Evolutionary conservation across 2,888 invertebrate genomes (phyloP).

Genomic region (Ectemnius lituratus): DNA sequence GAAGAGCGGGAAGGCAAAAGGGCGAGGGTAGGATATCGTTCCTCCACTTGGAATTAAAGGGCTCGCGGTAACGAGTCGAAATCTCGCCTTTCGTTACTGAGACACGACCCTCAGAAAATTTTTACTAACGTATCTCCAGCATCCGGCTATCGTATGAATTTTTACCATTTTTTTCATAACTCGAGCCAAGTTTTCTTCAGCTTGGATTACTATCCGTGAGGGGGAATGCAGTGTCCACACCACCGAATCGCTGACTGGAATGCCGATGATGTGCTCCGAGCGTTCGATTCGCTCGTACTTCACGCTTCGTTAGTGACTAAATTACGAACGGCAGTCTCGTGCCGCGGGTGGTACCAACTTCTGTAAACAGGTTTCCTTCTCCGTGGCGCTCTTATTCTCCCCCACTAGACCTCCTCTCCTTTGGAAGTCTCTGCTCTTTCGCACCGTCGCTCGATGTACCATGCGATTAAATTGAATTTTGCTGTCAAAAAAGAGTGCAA

Average conservation of each 20-base stretch:
- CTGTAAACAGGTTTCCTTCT: slow-evolving; percentile 59
- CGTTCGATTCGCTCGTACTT: slow-evolving; percentile 58
- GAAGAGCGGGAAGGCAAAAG: slow-evolving; percentile 37
- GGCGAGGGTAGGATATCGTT: slow-evolving; percentile 38
- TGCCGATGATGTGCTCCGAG: slow-evolving; percentile 24
- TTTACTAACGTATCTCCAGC: background rate
- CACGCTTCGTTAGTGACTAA: slow-evolving; percentile 63
- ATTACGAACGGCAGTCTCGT: slow-evolving; percentile 58
- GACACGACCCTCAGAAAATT: background rate
- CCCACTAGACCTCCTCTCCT: slow-evolving; percentile 18
- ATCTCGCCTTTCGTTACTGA: slow-evolving; percentile 23
- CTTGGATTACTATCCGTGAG: background rate
- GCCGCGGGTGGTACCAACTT: slow-evolving; percentile 59
- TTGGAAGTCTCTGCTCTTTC: background rate
- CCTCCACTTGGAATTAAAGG: slow-evolving; percentile 51
- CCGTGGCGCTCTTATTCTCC: slow-evolving; percentile 32
- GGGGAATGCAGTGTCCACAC: slow-evolving; percentile 9
- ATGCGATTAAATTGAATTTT: slow-evolving; percentile 56
- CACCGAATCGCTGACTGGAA: background rate
- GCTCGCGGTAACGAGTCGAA: slow-evolving; percentile 8
- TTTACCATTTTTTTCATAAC: background rate
- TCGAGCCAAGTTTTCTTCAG: background rate
- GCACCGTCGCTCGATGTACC: background rate
- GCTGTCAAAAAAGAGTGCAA: slow-evolving; percentile 43
- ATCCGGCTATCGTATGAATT: background rate